Percentiles rank a stretch among this genome's conserved stretches.
These are phyloP conservation scores for Regulus satrapa DNA, from an alignment of 2,113 vertebrate species.

Conservation along the genomic window DNA sequence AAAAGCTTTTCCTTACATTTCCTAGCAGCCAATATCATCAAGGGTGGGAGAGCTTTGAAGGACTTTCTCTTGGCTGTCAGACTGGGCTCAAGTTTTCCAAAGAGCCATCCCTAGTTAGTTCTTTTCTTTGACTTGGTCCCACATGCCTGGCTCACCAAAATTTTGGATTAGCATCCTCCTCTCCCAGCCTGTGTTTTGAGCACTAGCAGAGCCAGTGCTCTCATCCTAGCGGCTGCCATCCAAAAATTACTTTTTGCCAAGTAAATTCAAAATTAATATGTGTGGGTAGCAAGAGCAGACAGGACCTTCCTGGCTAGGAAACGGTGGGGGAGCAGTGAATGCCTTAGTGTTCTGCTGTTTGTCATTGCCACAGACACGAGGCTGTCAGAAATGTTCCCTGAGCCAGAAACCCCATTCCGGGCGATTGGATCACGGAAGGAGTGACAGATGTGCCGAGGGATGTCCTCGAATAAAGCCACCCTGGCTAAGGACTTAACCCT, in stretches of 20 bases:
- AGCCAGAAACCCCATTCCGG: background rate
- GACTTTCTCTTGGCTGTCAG: background rate
- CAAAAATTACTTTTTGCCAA: background rate
- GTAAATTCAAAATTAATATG: background rate
- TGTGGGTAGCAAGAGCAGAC: background rate
- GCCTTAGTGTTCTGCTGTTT: background rate
- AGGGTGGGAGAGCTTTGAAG: background rate
- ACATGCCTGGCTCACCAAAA: background rate
- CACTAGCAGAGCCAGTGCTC: background rate
- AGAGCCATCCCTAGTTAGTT: background rate
- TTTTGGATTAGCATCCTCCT: background rate
- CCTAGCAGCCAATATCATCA: background rate
- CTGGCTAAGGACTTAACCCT: background rate
- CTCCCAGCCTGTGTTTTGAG: background rate
- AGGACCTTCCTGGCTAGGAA: background rate
- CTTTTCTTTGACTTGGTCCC: background rate
- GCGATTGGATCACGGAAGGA: background rate
- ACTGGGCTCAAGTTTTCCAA: background rate
- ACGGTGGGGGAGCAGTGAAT: background rate
- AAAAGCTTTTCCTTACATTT: background rate
- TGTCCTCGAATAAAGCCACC: background rate
- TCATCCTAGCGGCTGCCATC: background rate
- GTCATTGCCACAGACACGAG: fast-evolving
- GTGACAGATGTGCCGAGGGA: background rate
- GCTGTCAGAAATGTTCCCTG: background rate